Conservation (phyloP, 2,113 vertebrate genomes). For the Zingel zingel region DNA sequence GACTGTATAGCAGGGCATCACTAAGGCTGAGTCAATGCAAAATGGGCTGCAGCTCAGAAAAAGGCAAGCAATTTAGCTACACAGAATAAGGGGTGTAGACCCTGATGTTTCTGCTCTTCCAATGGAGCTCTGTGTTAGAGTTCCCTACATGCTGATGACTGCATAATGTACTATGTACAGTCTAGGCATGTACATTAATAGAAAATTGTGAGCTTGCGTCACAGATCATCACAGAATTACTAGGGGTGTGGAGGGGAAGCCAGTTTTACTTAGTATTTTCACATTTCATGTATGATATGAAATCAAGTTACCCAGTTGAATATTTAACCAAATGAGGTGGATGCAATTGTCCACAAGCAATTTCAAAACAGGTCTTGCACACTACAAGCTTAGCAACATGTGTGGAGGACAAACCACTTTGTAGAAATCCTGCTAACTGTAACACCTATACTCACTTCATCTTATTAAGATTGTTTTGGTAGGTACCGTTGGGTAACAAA, state of each 20-base stretch:
- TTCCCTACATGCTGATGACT: neutral
- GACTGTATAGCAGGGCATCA: slow-evolving; percentile 47
- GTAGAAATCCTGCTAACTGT: neutral
- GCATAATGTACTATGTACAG: neutral
- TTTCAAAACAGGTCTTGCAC: too few species aligned
- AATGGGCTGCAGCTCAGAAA: slow-evolving; percentile 43
- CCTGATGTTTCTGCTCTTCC: neutral
- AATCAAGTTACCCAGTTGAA: too few species aligned
- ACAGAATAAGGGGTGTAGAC: slow-evolving; percentile 12
- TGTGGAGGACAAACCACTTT: too few species aligned
- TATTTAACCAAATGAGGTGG: too few species aligned
- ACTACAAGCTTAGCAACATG: too few species aligned
- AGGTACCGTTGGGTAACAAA: neutral
- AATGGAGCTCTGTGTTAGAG: neutral
- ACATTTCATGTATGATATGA: too few species aligned
- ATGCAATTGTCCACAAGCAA: too few species aligned
- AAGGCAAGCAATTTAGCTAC: slow-evolving; percentile 29
- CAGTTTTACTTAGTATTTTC: neutral
- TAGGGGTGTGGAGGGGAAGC: too few species aligned
- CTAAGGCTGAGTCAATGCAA: slow-evolving; percentile 58
- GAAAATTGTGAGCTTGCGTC: neutral
- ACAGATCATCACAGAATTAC: neutral
- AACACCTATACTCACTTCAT: neutral
- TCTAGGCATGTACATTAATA: neutral
- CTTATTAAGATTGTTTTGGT: neutral